Percentiles rank a stretch among this genome's conserved stretches.
These are phyloP conservation scores for Eubasilissa splendida DNA, from an alignment of 2,888 invertebrate genomes.

Conservation along the genomic window DNA sequence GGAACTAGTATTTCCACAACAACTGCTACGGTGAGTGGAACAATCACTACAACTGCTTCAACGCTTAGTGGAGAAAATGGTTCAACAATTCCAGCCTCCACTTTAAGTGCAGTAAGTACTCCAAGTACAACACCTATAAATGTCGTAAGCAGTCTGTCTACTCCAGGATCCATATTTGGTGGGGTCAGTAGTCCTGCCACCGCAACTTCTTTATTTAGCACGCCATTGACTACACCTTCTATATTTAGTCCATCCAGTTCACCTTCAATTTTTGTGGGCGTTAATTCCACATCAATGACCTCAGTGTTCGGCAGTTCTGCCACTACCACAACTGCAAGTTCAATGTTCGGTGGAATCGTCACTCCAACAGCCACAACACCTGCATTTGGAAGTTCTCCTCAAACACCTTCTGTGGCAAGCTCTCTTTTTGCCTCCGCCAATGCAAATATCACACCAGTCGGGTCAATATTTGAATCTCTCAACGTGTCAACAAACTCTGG, in stretches of 20 bases:
- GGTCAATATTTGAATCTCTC: constrained; percentile 60
- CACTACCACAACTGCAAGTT: constrained; percentile 19
- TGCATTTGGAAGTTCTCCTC: constrained; percentile 9
- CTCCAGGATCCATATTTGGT: neutral
- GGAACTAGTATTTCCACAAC: constrained; percentile 49
- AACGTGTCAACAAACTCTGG: constrained; percentile 61
- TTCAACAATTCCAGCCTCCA: constrained; percentile 57
- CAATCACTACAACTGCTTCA: constrained; percentile 56
- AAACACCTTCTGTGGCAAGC: constrained; percentile 39
- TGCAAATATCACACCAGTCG: constrained; percentile 44
- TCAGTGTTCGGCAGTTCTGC: constrained; percentile 48
- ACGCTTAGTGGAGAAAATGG: constrained; percentile 56
- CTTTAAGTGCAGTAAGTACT: constrained; percentile 57
- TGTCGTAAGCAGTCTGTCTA: neutral
- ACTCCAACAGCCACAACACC: constrained; percentile 24
- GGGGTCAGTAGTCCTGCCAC: constrained; percentile 48
- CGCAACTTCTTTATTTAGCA: constrained; percentile 60
- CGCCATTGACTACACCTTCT: constrained; percentile 60
- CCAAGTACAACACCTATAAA: constrained; percentile 3
- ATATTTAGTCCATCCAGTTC: constrained; percentile 48
- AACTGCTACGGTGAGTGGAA: constrained; percentile 42
- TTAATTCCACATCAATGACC: constrained; percentile 43
- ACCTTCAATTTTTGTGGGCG: constrained; percentile 47
- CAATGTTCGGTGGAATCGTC: constrained; percentile 51
- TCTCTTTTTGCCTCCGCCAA: constrained; percentile 50